Evolutionary conservation across 1,140 invertebrate genomes (phyloP).

Genomic region (Ceratosolen fusciceps): DNA sequence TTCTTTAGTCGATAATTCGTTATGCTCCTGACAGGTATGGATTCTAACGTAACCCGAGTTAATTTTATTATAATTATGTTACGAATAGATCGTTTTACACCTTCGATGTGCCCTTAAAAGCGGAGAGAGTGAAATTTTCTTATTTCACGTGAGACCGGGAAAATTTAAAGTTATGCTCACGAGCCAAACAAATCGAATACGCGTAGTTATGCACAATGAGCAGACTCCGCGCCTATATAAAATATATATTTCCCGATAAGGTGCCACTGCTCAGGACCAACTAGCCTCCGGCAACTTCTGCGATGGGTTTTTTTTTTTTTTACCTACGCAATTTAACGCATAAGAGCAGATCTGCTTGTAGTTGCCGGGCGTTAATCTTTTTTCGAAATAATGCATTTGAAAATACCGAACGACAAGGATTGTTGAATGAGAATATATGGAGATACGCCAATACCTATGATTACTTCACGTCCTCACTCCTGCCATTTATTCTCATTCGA

Average conservation of each 20-base stretch:
- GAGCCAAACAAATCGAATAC: not conserved
- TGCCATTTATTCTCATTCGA: slow-evolving; percentile 38
- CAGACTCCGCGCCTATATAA: slow-evolving; percentile 31
- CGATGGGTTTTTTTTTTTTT: slow-evolving; percentile 67
- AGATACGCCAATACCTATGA: slow-evolving; percentile 54
- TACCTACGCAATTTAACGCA: slow-evolving; percentile 65
- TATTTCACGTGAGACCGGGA: not conserved
- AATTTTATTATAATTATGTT: no score
- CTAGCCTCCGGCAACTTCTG: slow-evolving; percentile 61
- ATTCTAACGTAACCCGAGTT: no score
- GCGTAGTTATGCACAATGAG: not conserved
- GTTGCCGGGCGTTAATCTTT: slow-evolving; percentile 68
- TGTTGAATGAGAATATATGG: slow-evolving; percentile 53
- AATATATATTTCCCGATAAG: slow-evolving; percentile 64
- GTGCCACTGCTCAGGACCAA: not conserved
- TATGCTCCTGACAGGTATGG: no score
- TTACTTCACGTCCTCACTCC: slow-evolving; percentile 40
- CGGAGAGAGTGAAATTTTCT: no score
- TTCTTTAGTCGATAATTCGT: no score
- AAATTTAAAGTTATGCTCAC: not conserved
- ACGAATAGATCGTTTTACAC: no score
- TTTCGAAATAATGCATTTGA: slow-evolving; percentile 56
- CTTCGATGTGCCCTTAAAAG: no score
- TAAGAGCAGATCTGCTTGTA: no score
- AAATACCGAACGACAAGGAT: slow-evolving; percentile 31